phyloP scores from a whole-genome alignment of 2,797 vertebrate species.

The Heteromormyrus szaboi region DNA sequence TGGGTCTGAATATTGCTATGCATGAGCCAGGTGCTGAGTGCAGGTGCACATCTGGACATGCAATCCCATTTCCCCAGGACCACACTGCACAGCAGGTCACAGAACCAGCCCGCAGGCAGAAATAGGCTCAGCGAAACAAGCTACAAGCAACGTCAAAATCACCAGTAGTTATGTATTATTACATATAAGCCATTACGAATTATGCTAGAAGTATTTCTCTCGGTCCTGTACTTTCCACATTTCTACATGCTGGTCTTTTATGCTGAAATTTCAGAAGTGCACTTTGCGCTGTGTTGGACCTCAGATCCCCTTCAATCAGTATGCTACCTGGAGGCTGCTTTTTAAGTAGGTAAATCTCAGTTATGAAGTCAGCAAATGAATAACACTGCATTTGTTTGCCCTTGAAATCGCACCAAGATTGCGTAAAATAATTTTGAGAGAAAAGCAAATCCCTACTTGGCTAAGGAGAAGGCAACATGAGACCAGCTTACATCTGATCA shows the following conservation, averaged over 20 bases:
- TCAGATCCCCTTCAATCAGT: background rate
- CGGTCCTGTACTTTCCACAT: background rate
- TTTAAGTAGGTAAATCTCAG: background rate
- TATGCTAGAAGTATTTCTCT: background rate
- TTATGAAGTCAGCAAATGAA: constrained; percentile 6
- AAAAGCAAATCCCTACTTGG: background rate
- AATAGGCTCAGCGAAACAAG: background rate
- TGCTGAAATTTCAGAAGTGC: background rate
- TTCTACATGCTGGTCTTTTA: background rate
- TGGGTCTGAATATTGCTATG: background rate
- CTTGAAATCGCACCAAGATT: background rate
- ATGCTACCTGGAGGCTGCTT: background rate
- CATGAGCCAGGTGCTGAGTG: background rate
- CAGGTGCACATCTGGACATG: background rate
- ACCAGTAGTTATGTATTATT: background rate
- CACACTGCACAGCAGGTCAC: background rate
- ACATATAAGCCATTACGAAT: background rate
- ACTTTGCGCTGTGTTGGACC: background rate
- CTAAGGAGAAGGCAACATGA: background rate
- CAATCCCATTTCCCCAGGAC: background rate
- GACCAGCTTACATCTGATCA: constrained; percentile 4
- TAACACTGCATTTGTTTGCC: constrained; percentile 7
- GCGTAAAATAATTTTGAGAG: background rate
- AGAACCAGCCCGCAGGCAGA: background rate
- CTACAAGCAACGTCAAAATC: background rate